phyloP scores from a whole-genome alignment of 2,797 vertebrate genomes.

The Podargus strigoides region DNA sequence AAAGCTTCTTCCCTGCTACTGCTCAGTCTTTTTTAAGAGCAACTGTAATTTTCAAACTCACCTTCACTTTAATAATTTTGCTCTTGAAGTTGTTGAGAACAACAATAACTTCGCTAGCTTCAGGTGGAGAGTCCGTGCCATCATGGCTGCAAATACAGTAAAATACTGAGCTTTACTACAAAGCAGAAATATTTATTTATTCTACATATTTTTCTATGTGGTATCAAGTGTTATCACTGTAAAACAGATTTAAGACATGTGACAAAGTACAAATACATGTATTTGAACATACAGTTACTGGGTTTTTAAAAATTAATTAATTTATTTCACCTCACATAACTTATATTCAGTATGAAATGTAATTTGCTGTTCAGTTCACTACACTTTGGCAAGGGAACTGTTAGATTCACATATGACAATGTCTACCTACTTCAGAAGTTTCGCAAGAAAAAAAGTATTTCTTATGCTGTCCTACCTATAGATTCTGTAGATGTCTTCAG shows the following conservation, averaged over 20 bases:
- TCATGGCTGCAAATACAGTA: constrained; percentile 82
- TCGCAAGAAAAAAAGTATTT: background rate
- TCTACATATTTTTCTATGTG: background rate
- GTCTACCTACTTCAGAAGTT: background rate
- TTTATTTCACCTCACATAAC: background rate
- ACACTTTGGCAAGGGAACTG: background rate
- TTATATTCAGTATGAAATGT: background rate
- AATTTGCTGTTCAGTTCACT: background rate
- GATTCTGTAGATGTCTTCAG: constrained; percentile 96
- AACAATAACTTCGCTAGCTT: constrained; percentile 86
- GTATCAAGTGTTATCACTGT: background rate
- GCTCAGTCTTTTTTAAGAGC: background rate
- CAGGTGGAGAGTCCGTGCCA: constrained; percentile 91
- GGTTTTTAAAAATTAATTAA: background rate
- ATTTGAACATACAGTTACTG: background rate
- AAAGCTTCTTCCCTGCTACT: background rate
- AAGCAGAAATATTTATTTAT: background rate
- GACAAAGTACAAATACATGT: background rate
- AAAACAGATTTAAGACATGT: background rate
- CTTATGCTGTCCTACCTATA: constrained; percentile 81
- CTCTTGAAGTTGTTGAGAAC: constrained; percentile 95
- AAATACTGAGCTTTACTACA: background rate
- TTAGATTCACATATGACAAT: background rate
- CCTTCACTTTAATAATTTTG: constrained; percentile 99
- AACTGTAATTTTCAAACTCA: constrained; percentile 43